Percentiles rank a stretch among this genome's conserved stretches.
Evolutionary conservation across 92 coral and sea anemone genomes (phyloP).

Genomic region (Parazoanthus swiftii): DNA sequence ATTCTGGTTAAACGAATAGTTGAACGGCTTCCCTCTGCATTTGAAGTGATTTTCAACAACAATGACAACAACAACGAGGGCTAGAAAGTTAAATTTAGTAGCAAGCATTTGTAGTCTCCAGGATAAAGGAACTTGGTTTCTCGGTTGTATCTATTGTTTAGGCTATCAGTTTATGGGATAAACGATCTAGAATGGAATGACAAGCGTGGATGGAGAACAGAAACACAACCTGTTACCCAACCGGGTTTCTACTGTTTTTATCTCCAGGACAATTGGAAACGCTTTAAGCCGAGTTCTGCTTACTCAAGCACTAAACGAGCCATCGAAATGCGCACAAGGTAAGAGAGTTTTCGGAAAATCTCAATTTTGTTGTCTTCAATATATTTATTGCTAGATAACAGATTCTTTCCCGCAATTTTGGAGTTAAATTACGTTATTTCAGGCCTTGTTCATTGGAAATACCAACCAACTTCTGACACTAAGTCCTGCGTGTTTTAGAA

Average conservation of each 20-base stretch:
- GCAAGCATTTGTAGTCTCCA: constrained; percentile 1
- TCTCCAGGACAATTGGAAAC: neutral
- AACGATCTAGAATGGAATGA: neutral
- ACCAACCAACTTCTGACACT: no score
- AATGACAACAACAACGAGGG: neutral
- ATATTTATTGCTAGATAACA: no score
- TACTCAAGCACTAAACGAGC: neutral
- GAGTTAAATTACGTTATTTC: neutral
- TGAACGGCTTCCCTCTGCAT: neutral
- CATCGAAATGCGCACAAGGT: neutral
- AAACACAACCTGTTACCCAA: constrained; percentile 1
- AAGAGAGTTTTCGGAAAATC: no score
- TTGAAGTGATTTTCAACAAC: neutral
- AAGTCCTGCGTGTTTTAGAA: no score
- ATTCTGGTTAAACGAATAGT: neutral
- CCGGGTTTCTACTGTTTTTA: neutral
- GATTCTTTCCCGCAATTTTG: neutral
- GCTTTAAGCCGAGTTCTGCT: neutral
- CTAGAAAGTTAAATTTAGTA: neutral
- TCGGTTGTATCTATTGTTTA: neutral
- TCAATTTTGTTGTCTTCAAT: no score
- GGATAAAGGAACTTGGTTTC: neutral
- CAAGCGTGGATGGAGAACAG: neutral
- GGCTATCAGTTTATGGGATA: neutral
- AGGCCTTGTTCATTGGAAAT: neutral